Base-by-base conservation (phyloP, 2,888 invertebrate species). In the Tiliacea aurago region DNA sequence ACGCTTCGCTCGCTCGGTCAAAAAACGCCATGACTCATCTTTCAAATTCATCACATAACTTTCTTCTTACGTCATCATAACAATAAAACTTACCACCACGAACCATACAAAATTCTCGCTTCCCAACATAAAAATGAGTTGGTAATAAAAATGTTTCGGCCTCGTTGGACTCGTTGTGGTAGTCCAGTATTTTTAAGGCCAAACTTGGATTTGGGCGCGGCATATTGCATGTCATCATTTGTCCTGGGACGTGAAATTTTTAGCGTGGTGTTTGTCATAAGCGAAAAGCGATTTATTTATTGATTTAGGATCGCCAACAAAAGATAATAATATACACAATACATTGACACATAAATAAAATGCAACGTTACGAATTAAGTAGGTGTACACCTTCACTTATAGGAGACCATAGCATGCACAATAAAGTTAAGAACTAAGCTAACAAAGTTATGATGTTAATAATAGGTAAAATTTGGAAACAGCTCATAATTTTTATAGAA, bases 161-260 rank as follows among this genome's bases (percentile, higher is more conserved):
- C 75, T 2, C 23, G 33, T n/a, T 64, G 78, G 75, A 63, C 63
- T 79, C 73, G 73, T 67, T 78, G 70, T 41, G 77, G 68, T 62
- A n/a, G 58, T 76, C 84, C 80, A 84, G 84, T 72, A 87, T 84
- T 86, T 90, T 87, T 87, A 79, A 89, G 85, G 86, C 81, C 78
- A 78, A 80, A 82, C 83, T 88, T 84, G 83, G 71, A 74, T 81
- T 64, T 67, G 75, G 80, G 78, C 78, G 76, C 78, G 81, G 74
- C 86, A 87, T 89, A 88, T 88, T 89, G 90, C 90, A 84, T 85
- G 90, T 90, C 91, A 91, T 91, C 90, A 90, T 91, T 92, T 91
- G 90, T 90, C 86, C 88, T 75, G 88, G 86, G 89, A 89, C 88
- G 90, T 70, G 83, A 87, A 87, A 85, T 86, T 90, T 88, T 75